phyloP scores from a whole-genome alignment of 2,888 invertebrate genomes.

The Caenorhabditis virilis region DNA sequence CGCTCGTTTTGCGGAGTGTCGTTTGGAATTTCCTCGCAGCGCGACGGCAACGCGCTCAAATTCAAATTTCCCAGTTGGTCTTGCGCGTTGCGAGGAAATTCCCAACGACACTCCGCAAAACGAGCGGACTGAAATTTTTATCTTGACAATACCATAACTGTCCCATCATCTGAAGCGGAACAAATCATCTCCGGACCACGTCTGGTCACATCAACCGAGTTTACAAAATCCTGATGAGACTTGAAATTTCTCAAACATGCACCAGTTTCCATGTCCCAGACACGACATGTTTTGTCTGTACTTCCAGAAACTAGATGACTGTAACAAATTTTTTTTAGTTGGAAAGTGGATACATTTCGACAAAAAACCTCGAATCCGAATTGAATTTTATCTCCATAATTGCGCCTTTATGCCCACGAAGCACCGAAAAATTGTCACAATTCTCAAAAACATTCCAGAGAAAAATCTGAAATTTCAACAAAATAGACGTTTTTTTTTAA shows the following conservation, averaged over 20 bases:
- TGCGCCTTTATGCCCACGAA: constrained; percentile 93
- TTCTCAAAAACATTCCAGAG: constrained; percentile 97
- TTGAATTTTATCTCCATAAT: constrained; percentile 81
- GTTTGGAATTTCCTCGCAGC: too few relatives aligned
- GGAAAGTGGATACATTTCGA: too few relatives aligned
- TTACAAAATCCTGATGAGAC: constrained; percentile 75
- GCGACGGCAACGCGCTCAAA: too few relatives aligned
- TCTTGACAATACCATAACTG: constrained; percentile 80
- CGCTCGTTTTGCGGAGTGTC: too few relatives aligned
- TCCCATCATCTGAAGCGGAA: constrained; percentile 92
- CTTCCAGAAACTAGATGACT: constrained; percentile 84
- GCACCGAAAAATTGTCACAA: constrained; percentile 91
- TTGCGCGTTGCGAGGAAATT: too few relatives aligned
- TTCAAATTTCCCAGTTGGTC: too few relatives aligned
- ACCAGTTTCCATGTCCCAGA: constrained; percentile 94
- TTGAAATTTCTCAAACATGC: constrained; percentile 79
- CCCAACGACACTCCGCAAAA: too few relatives aligned
- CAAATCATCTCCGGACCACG: constrained; percentile 88
- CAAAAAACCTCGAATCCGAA: constrained; percentile 51
- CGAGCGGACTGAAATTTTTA: too few relatives aligned
- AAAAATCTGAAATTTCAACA: constrained; percentile 68
- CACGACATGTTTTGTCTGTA: constrained; percentile 89
- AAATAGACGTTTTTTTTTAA: constrained; percentile 1
- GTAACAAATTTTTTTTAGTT: constrained; percentile 33
- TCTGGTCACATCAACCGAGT: constrained; percentile 75